Evolutionary conservation across 2,797 vertebrate species (phyloP).

Genomic region (Brotula barbata): DNA sequence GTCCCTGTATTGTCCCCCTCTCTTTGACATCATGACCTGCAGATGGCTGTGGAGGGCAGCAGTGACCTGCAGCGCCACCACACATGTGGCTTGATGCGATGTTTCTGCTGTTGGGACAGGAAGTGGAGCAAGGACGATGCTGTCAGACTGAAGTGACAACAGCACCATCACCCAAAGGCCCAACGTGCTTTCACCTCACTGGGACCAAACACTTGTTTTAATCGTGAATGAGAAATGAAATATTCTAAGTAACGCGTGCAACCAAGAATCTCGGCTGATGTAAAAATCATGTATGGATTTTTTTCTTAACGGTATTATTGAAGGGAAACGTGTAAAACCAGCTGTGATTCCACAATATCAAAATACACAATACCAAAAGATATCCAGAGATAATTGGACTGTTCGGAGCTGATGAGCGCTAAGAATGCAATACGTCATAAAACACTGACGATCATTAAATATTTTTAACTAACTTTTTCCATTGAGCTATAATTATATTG

Average conservation of each 20-base stretch:
- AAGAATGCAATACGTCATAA: too few species aligned
- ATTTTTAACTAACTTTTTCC: too few species aligned
- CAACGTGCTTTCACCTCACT: too few species aligned
- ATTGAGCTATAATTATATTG: too few species aligned
- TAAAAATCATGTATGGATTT: not conserved
- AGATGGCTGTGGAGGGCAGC: slow-evolving; percentile 1
- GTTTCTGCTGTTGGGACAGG: slow-evolving; percentile 20
- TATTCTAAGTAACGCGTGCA: rapidly evolving
- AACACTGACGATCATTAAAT: too few species aligned
- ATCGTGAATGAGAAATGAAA: not conserved
- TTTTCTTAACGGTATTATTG: not conserved
- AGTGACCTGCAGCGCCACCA: not conserved
- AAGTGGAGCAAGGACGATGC: slow-evolving; percentile 40
- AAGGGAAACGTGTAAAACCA: not conserved
- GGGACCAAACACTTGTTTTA: not conserved
- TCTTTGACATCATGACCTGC: not conserved
- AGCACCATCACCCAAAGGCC: slow-evolving; percentile 16
- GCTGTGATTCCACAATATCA: too few species aligned
- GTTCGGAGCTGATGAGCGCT: too few species aligned
- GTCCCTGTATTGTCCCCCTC: too few species aligned
- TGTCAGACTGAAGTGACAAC: slow-evolving; percentile 29
- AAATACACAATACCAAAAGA: too few species aligned
- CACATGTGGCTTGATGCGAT: not conserved
- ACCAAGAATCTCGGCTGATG: not conserved
- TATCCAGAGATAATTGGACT: too few species aligned